Evolutionary conservation across 2,797 vertebrate species (phyloP).

Genomic region (Coracias cyanogaster): DNA sequence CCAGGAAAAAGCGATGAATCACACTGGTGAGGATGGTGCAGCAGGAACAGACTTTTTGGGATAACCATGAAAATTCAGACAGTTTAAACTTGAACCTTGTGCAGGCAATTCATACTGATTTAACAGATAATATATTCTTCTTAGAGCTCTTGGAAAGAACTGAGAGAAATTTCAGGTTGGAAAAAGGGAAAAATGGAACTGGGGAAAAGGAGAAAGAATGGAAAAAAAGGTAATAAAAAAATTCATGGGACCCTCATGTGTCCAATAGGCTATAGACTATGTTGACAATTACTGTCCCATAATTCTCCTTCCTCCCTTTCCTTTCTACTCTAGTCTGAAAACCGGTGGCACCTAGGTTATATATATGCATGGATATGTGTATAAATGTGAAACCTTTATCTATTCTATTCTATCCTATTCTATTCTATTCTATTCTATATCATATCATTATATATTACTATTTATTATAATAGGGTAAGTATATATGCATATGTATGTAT

Average conservation of each 20-base stretch:
- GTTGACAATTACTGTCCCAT: fast-evolving
- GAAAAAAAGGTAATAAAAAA: neutral
- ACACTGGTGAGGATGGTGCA: neutral
- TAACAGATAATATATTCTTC: neutral
- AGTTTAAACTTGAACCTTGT: neutral
- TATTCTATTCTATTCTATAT: too few relatives aligned
- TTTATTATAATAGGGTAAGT: neutral
- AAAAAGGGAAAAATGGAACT: neutral
- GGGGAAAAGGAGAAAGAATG: neutral
- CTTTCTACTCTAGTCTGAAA: neutral
- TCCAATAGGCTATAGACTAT: neutral
- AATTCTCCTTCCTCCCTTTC: neutral
- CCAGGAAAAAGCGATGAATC: neutral
- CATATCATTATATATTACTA: neutral
- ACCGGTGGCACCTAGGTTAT: neutral
- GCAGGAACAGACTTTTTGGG: neutral
- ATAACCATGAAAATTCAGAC: neutral
- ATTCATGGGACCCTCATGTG: neutral
- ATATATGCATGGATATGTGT: neutral
- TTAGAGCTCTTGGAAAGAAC: neutral
- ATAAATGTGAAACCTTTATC: neutral
- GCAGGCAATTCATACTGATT: neutral
- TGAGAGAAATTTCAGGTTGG: neutral
- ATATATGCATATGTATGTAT: neutral
- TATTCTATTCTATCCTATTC: too few relatives aligned